phyloP scores from a whole-genome alignment of 2,888 invertebrate genomes.

The Incurvaria masculella region DNA sequence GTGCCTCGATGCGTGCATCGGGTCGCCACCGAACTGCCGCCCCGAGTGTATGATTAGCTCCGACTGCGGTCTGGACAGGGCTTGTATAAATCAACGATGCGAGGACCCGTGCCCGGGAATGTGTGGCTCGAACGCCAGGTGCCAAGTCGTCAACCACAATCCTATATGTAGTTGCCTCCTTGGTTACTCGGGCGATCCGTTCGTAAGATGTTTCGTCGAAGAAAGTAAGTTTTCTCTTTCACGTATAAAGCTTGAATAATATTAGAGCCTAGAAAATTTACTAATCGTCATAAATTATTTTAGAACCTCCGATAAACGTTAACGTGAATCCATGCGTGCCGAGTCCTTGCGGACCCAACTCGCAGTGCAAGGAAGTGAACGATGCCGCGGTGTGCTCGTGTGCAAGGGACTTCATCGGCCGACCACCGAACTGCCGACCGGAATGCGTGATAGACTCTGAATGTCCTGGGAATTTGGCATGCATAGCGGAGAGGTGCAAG shows the following conservation, averaged over 20 bases:
- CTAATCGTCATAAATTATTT: slow-evolving; percentile 13
- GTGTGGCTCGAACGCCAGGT: slow-evolving; percentile 73
- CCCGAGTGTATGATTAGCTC: slow-evolving; percentile 78
- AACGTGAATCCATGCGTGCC: slow-evolving; percentile 63
- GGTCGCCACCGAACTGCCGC: slow-evolving; percentile 72
- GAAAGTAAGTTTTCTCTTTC: slow-evolving; percentile 55
- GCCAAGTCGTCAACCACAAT: slow-evolving; percentile 76
- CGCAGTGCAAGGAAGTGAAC: slow-evolving; percentile 67
- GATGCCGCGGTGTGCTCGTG: slow-evolving; percentile 74
- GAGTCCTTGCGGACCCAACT: slow-evolving; percentile 74
- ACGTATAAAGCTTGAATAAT: not conserved
- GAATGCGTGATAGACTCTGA: slow-evolving; percentile 72
- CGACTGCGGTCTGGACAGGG: slow-evolving; percentile 70
- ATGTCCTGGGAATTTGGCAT: slow-evolving; percentile 68
- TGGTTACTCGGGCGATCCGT: slow-evolving; percentile 73
- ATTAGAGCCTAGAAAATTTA: slow-evolving; percentile 3
- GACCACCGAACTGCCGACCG: slow-evolving; percentile 75
- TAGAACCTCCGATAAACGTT: slow-evolving; percentile 37
- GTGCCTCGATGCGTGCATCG: slow-evolving; percentile 68
- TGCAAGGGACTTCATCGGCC: slow-evolving; percentile 68
- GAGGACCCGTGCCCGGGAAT: slow-evolving; percentile 73
- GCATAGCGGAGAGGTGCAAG: slow-evolving; percentile 67
- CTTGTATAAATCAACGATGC: slow-evolving; percentile 77
- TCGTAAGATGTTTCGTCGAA: slow-evolving; percentile 63
- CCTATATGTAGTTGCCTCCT: slow-evolving; percentile 73